phyloP scores from a whole-genome alignment of 2,888 invertebrate species.

The Ectemnius lituratus region DNA sequence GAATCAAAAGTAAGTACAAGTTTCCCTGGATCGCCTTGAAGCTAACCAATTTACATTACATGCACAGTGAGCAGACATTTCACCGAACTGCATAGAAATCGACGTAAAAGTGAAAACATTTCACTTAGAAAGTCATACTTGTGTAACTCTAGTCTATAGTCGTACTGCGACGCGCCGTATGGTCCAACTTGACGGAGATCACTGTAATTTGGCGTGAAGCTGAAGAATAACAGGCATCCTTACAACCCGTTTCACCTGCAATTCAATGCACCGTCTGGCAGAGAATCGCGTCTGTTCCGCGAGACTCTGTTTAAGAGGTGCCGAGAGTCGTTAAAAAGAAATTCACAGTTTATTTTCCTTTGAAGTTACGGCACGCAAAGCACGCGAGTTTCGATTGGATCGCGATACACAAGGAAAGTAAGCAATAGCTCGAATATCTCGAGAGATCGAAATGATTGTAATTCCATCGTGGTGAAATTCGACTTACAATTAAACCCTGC shows the following conservation, averaged over 20 bases:
- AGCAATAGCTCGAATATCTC: too few species aligned
- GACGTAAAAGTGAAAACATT: conserved; percentile 59
- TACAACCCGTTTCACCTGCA: neutral
- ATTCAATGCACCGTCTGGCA: neutral
- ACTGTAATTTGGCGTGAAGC: conserved; percentile 22
- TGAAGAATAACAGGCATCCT: neutral
- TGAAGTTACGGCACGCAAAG: too few species aligned
- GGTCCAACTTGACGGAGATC: conserved; percentile 24
- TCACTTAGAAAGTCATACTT: conserved; percentile 59
- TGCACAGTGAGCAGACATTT: conserved; percentile 29
- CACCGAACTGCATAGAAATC: conserved; percentile 50
- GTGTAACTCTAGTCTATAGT: conserved; percentile 39
- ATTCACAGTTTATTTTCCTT: neutral
- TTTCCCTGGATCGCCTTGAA: neutral
- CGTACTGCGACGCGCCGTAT: conserved; percentile 23
- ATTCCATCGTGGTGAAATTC: too few species aligned
- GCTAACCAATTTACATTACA: conserved; percentile 16
- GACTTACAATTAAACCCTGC: too few species aligned
- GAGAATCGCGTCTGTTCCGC: neutral
- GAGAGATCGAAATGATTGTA: too few species aligned
- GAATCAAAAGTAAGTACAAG: too few species aligned
- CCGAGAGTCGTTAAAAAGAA: neutral
- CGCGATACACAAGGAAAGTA: too few species aligned
- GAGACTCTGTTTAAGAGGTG: neutral
- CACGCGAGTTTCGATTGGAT: too few species aligned